These are phyloP conservation scores for Etheostoma cragini DNA, from an alignment of 2,113 vertebrate species.

Conservation along the genomic window DNA sequence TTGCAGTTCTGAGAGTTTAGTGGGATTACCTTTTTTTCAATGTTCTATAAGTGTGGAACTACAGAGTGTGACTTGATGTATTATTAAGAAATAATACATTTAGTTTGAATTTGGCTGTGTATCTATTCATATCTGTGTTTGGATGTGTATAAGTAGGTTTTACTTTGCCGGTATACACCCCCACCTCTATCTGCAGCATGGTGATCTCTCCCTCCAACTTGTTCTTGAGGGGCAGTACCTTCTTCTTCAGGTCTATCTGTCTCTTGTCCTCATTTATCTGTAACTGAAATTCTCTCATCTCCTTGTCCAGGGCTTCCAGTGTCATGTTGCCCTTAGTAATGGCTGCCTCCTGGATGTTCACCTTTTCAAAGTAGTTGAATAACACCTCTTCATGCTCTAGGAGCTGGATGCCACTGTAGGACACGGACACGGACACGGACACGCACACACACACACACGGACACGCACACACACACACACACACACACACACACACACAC, in stretches of 20 bases:
- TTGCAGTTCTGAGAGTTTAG: conserved; percentile 6
- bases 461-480: conserved; percentile 3
- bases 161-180: conserved; percentile 14
- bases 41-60: not conserved
- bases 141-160: conserved; percentile 4
- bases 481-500: not conserved
- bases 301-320: conserved; percentile 87
- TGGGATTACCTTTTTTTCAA: not conserved
- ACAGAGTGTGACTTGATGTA: not conserved
- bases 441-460: conserved; percentile 5
- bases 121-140: not conserved
- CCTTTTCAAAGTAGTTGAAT: conserved; percentile 87
- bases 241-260: conserved; percentile 80
- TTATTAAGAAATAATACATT: not conserved
- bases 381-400: conserved; percentile 91
- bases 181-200: conserved; percentile 88
- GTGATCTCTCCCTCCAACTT: conserved; percentile 83
- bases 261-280: conserved; percentile 86
- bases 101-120: not conserved
- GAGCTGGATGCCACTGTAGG: conserved; percentile 87
- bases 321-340: conserved; percentile 82
- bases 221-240: conserved; percentile 78
- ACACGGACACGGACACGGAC: not conserved
- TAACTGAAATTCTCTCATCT: conserved; percentile 85
- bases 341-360: conserved; percentile 86